Conservation (phyloP, 2,888 invertebrate species). For the Drosophila meridiana region DNA sequence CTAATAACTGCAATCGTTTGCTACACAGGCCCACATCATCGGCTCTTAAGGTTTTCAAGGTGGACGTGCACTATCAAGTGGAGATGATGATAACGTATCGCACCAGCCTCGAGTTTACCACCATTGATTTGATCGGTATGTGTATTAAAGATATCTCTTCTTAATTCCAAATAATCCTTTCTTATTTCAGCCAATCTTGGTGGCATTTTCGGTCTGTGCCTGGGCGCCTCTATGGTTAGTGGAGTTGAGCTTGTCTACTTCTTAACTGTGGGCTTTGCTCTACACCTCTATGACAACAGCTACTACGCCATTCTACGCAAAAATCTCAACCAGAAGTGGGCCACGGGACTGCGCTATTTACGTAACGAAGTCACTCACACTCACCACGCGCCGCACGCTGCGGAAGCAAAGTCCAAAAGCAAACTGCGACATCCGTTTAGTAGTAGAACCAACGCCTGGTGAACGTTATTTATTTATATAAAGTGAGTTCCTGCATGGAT, state of each 20-base stretch:
- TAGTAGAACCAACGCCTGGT: conserved; percentile 55
- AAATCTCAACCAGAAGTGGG: conserved; percentile 36
- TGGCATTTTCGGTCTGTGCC: conserved; percentile 85
- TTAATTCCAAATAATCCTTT: not conserved
- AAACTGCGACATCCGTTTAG: conserved; percentile 58
- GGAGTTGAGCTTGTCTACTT: conserved; percentile 85
- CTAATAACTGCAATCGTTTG: not conserved
- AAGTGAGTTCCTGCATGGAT: not conserved
- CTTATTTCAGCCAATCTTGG: conserved; percentile 84
- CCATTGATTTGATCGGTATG: conserved; percentile 85
- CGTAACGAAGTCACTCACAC: conserved; percentile 44
- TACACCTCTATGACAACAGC: conserved; percentile 77
- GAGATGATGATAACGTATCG: conserved; percentile 84
- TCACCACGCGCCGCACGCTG: conserved; percentile 3
- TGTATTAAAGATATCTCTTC: no score
- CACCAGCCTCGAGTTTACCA: conserved; percentile 84
- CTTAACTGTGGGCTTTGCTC: conserved; percentile 76
- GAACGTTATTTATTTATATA: conserved; percentile 14
- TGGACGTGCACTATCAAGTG: conserved; percentile 85
- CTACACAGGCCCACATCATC: conserved; percentile 41
- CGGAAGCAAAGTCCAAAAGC: conserved; percentile 10
- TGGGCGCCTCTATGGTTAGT: conserved; percentile 86
- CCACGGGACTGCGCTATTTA: conserved; percentile 40
- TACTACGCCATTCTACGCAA: conserved; percentile 54
- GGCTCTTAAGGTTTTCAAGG: conserved; percentile 59